Percentiles rank a stretch among this genome's conserved stretches.
Conservation (phyloP, 2,113 vertebrate genomes). For the Pseudopipra pipra region DNA sequence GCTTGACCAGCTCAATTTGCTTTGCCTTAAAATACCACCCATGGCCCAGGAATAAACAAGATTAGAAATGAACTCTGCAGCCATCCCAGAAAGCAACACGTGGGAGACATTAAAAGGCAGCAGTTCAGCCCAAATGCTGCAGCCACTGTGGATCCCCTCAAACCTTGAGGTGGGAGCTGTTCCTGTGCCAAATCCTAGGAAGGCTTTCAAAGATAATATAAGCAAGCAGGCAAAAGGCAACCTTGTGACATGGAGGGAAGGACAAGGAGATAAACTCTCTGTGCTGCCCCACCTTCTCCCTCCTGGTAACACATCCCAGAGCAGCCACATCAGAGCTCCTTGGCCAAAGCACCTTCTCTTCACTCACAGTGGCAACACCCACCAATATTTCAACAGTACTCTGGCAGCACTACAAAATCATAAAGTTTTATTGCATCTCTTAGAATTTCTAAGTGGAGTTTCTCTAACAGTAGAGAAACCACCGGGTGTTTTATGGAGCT, state of each 20-base stretch:
- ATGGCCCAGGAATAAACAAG: background rate
- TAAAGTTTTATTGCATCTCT: background rate
- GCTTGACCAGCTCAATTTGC: background rate
- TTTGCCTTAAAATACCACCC: background rate
- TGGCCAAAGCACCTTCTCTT: background rate
- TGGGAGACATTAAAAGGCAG: background rate
- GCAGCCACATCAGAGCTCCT: background rate
- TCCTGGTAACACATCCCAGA: background rate
- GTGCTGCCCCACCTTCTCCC: background rate
- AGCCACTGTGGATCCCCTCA: background rate
- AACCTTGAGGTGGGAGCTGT: background rate
- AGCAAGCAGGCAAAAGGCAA: background rate
- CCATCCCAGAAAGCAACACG: background rate
- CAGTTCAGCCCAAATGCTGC: background rate
- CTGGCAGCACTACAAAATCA: background rate
- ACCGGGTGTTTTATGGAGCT: background rate
- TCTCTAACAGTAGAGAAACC: background rate
- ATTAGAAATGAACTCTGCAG: background rate
- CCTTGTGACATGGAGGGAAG: accelerated
- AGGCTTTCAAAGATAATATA: background rate
- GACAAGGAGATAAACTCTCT: background rate
- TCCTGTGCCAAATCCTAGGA: background rate
- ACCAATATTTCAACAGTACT: background rate
- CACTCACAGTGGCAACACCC: background rate
- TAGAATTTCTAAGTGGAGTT: background rate